Evolutionary conservation across 1,140 invertebrate genomes (phyloP), one percentile per base, ranked within the genome.

Genomic region (Plutomurus gul): DNA sequence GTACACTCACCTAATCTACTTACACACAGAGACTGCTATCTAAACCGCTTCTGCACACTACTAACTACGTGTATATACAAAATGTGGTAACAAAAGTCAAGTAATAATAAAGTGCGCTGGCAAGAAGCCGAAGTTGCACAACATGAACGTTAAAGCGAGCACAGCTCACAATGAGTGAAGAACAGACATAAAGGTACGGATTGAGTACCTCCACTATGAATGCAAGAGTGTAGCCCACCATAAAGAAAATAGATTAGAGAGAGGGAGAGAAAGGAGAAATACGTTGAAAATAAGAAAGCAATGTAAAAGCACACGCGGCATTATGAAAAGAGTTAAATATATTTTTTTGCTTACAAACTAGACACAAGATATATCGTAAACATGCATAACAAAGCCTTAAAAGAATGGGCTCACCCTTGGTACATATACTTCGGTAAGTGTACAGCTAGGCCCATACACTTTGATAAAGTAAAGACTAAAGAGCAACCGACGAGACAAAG

Each of bases 231-330:
- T 5, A 30, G 27, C 56, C 16, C 25, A 65, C n/a, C 56, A 65
- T 65, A 65, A 65, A 65, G 56, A 25, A 65, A 65, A 65, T 27
- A 65, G 56, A 65, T 65, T 65, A 65, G 30, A 65, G n/a, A 65
- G 27, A 18, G 25, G 13, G 56, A 65, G 36, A 65, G 56, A 65
- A 65, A 65, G 25, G 13, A 65, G n/a, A 65, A 65, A 30, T 65
- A 36, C 30, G 27, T 65, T 16, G 36, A 33, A n/a, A n/a, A n/a
- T n/a, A 30, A 60, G 56, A 65, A 65, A 18, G 30, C 10, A n/a
- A 33, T 4, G 56, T 56, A 56, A 56, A 56, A 56, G 51, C 51
- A 56, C 51, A 56, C 25, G 13, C 27, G 27, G 56, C 27, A 18
- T 10, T 65, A 30, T 65, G 22, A 65, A 65, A 33, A 36, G 56